Evolutionary conservation across 2,113 vertebrate genomes (phyloP).

Genomic region (Balaenoptera acutorostrata): DNA sequence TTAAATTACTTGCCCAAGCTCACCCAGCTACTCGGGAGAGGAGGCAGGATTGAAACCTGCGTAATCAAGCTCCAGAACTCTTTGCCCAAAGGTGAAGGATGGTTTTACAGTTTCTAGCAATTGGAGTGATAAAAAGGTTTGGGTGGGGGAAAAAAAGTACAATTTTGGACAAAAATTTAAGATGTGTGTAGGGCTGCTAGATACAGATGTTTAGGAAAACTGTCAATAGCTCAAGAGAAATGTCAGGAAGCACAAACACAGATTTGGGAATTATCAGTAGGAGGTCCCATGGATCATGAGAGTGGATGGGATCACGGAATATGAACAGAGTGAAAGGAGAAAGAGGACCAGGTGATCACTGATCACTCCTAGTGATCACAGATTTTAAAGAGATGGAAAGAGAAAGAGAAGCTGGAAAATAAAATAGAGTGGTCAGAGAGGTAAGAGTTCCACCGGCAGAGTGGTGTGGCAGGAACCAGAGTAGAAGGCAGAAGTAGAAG

Average conservation of each 20-base stretch:
- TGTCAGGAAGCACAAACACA: not conserved
- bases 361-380: not conserved
- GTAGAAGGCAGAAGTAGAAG: not conserved
- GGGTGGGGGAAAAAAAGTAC: not conserved
- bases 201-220: not conserved
- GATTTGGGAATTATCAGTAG: not conserved
- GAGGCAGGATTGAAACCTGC: not conserved
- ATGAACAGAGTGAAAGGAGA: not conserved
- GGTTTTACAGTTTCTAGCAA: not conserved
- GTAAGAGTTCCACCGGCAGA: not conserved
- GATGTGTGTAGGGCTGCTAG: too few relatives aligned
- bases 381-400: not conserved
- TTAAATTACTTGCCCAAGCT: not conserved
- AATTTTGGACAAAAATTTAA: not conserved
- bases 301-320: not conserved
- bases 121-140: not conserved
- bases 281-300: not conserved
- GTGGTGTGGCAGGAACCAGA: not conserved
- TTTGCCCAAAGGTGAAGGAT: not conserved
- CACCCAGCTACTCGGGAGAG: not conserved
- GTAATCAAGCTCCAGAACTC: not conserved
- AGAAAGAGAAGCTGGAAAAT: not conserved
- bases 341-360: too few relatives aligned
- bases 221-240: not conserved
- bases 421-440: not conserved